Conservation (phyloP, 2,888 invertebrate genomes). For the Timandra comae region DNA sequence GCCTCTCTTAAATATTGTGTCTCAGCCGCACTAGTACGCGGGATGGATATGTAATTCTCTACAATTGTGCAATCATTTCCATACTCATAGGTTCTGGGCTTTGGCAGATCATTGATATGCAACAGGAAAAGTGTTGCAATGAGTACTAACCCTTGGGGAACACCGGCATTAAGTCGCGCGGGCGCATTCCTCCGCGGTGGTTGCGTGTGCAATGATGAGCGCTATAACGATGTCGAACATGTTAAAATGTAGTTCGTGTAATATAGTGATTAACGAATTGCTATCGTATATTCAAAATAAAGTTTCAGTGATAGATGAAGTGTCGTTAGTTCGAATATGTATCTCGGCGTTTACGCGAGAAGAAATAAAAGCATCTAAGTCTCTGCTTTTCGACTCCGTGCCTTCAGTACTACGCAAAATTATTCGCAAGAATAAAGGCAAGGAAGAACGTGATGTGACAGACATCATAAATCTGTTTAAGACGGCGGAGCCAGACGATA, state of each 20-base stretch:
- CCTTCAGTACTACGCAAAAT: conserved; percentile 6
- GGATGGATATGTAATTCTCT: too few species aligned
- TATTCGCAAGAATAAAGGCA: conserved; percentile 5
- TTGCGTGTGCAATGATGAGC: too few species aligned
- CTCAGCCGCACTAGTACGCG: too few species aligned
- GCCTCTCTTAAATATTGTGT: too few species aligned
- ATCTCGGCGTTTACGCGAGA: conserved; percentile 2
- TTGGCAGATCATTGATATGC: too few species aligned
- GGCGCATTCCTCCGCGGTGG: too few species aligned
- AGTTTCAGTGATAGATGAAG: conserved; percentile 2
- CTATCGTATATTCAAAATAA: conserved; percentile 1
- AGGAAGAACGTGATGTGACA: conserved; percentile 7
- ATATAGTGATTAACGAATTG: too few species aligned
- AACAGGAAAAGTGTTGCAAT: too few species aligned
- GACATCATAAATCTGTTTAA: conserved; percentile 8
- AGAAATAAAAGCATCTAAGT: conserved; percentile 9
- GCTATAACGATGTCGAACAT: neutral
- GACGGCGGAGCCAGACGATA: conserved; percentile 1
- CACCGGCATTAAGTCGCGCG: too few species aligned
- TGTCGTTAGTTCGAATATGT: conserved; percentile 4
- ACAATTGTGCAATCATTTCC: too few species aligned
- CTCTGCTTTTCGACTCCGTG: conserved; percentile 7
- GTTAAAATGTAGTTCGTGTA: neutral
- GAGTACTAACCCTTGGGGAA: too few species aligned
- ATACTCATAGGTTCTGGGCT: too few species aligned